A percentile compares a stretch with the other conserved stretches of the same genome.
phyloP scores from a whole-genome alignment of 1,140 invertebrate genomes.

The Papilio dardanus region DNA sequence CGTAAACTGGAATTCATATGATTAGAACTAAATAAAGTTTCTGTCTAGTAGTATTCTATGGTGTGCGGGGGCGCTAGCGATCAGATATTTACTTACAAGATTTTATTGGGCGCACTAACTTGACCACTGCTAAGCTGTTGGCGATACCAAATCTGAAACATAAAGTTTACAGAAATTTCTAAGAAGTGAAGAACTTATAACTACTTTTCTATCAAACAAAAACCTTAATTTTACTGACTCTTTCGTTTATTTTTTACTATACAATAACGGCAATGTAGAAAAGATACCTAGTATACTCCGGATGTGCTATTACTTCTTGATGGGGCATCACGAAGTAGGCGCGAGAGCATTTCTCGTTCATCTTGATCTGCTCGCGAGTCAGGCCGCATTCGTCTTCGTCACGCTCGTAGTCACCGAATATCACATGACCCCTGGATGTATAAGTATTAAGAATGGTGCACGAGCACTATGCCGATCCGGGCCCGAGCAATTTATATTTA shows the following conservation, averaged over 20 bases:
- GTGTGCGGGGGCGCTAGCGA: too few species aligned
- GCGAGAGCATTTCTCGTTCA: conserved; percentile 57
- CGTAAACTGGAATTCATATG: conserved; percentile 59
- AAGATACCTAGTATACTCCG: conserved; percentile 67
- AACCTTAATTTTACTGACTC: too few species aligned
- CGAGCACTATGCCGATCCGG: not conserved
- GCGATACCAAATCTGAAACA: conserved; percentile 67
- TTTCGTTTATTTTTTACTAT: not conserved
- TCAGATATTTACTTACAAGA: conserved; percentile 57
- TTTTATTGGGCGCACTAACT: conserved; percentile 66
- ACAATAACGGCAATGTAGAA: not conserved
- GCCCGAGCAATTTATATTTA: too few species aligned
- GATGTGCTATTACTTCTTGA: conserved; percentile 65
- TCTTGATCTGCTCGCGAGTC: conserved; percentile 55
- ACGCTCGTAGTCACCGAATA: conserved; percentile 72
- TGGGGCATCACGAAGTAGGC: conserved; percentile 69
- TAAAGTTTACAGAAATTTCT: too few species aligned
- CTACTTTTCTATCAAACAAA: too few species aligned
- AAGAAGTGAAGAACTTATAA: not conserved
- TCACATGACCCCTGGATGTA: conserved; percentile 62
- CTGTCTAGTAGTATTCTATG: too few species aligned
- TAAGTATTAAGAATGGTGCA: not conserved
- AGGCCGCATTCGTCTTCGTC: conserved; percentile 69
- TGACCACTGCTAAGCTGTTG: conserved; percentile 67
- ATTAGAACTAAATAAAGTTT: conserved; percentile 4